Percentiles rank a stretch among this genome's conserved stretches.
phyloP scores from a whole-genome alignment of 2,113 vertebrate genomes.

The Melanocharis versteri region DNA sequence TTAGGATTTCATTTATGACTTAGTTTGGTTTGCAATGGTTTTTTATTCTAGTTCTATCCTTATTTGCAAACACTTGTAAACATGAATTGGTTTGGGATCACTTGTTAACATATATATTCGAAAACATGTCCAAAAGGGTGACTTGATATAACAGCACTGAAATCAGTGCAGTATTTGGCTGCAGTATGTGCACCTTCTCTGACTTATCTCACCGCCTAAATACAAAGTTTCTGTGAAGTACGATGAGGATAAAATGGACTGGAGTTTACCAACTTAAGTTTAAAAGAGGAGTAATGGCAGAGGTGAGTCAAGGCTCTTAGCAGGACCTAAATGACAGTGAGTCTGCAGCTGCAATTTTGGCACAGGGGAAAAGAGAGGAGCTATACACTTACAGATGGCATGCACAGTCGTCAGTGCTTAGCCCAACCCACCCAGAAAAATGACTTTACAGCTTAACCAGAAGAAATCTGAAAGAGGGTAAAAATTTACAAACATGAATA shows the following conservation, averaged over 20 bases:
- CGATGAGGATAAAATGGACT: neutral
- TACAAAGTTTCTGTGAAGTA: neutral
- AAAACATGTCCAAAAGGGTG: neutral
- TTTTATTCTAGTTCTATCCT: neutral
- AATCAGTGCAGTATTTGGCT: neutral
- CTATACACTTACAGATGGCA: neutral
- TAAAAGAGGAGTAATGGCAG: neutral
- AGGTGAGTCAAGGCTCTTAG: neutral
- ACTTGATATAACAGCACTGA: neutral
- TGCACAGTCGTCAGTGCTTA: neutral
- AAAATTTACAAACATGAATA: neutral
- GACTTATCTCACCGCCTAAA: neutral
- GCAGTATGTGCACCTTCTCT: neutral
- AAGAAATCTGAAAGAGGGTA: neutral
- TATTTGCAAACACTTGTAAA: neutral
- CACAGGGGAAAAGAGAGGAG: neutral
- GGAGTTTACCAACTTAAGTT: neutral
- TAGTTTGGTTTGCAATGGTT: neutral
- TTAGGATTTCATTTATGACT: neutral
- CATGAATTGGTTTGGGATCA: neutral
- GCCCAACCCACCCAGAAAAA: neutral
- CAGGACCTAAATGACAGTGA: neutral
- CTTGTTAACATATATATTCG: neutral
- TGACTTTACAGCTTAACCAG: neutral
- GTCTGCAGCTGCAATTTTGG: neutral